A percentile compares a stretch with the other conserved stretches of the same genome.
Evolutionary conservation across 2,888 invertebrate genomes (phyloP).

Genomic region (Theodoxus fluviatilis): DNA sequence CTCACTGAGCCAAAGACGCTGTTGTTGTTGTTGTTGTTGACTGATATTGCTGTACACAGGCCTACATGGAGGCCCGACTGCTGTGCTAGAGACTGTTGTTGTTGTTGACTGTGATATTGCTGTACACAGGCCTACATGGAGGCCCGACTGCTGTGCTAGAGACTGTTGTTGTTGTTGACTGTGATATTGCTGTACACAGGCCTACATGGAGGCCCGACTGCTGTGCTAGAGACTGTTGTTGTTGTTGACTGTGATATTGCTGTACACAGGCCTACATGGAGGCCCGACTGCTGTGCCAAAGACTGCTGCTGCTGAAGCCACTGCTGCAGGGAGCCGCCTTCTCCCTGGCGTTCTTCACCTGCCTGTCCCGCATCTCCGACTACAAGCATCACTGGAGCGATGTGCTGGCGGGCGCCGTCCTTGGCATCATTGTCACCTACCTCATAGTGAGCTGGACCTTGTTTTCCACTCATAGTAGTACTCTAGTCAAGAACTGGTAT

Average conservation of each 20-base stretch:
- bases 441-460: slow-evolving; percentile 42
- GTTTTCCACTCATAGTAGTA: too few relatives aligned
- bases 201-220: slow-evolving; percentile 45
- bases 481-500: too few relatives aligned
- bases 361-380: slow-evolving; percentile 87
- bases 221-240: slow-evolving; percentile 33
- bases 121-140: too few relatives aligned
- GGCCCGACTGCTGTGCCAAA: slow-evolving; percentile 38
- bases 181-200: slow-evolving; percentile 31
- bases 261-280: slow-evolving; percentile 45
- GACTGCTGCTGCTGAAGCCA: slow-evolving; percentile 78
- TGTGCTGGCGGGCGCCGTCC: slow-evolving; percentile 79
- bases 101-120: too few relatives aligned
- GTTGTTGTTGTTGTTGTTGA: too few relatives aligned
- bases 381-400: slow-evolving; percentile 99
- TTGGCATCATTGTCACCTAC: slow-evolving; percentile 66
- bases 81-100: too few relatives aligned
- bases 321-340: slow-evolving; percentile 83
- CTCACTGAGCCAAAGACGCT: too few relatives aligned
- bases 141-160: too few relatives aligned
- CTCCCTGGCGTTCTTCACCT: slow-evolving; percentile 71
- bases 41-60: too few relatives aligned
- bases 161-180: not conserved
- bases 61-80: too few relatives aligned
- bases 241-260: slow-evolving; percentile 51